A percentile compares a stretch with the other conserved stretches of the same genome.
These are phyloP conservation scores for Philhelius pedissequus DNA, from an alignment of 2,888 invertebrate species.

Conservation along the genomic window DNA sequence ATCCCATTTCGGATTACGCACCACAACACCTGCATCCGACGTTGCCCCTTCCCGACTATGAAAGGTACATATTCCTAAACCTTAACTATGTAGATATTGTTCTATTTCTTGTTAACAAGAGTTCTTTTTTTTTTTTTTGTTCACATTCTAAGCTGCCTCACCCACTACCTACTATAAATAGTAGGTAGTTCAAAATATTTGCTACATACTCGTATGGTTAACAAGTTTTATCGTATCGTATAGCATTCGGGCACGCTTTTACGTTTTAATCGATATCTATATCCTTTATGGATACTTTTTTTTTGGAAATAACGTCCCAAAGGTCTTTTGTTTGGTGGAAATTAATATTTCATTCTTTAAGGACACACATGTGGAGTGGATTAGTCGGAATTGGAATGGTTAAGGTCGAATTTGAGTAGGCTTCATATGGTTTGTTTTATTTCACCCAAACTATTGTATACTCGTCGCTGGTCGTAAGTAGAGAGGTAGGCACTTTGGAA, in stretches of 20 bases:
- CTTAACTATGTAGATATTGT: conserved; percentile 69
- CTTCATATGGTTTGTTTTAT: not conserved
- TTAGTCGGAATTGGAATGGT: conserved; percentile 3
- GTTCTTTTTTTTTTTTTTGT: not conserved
- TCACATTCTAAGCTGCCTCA: not conserved
- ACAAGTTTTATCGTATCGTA: conserved; percentile 23
- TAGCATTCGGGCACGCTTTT: conserved; percentile 3
- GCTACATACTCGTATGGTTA: conserved; percentile 17
- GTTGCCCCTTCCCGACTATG: conserved; percentile 78
- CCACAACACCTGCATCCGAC: conserved; percentile 74
- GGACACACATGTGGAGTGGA: not conserved
- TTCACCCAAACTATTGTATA: not conserved
- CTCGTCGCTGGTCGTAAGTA: no score
- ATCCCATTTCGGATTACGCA: conserved; percentile 79
- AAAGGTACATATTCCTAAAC: no score
- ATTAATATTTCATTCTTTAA: conserved; percentile 24
- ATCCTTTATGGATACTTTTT: not conserved
- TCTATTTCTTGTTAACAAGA: not conserved
- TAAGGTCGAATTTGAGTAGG: not conserved
- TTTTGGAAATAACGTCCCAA: not conserved
- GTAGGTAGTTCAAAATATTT: not conserved
- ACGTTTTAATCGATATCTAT: conserved; percentile 14
- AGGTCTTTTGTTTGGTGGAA: not conserved
- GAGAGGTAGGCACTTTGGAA: not conserved
- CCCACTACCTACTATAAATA: not conserved